Percentiles rank a stretch among this genome's conserved stretches.
phyloP scores from a whole-genome alignment of 2,888 invertebrate genomes.

The Tetranychus piercei region DNA sequence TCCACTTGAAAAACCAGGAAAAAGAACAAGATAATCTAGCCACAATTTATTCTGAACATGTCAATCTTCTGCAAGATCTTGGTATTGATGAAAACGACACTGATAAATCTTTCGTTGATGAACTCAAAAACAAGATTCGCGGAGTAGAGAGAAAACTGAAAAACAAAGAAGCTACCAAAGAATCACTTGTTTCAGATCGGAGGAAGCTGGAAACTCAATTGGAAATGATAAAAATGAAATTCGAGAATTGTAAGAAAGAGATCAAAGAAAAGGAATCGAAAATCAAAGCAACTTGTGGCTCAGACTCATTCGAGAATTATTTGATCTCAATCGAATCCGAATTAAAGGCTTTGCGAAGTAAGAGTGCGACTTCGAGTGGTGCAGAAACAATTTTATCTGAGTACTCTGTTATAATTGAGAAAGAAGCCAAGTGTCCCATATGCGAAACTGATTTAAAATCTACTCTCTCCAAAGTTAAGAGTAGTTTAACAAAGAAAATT shows the following conservation, averaged over 20 bases:
- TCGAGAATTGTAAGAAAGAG: constrained; percentile 31
- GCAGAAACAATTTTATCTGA: background rate
- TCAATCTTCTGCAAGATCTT: background rate
- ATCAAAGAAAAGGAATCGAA: constrained; percentile 33
- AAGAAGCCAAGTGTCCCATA: background rate
- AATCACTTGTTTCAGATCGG: background rate
- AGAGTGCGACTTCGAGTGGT: constrained; percentile 28
- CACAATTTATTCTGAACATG: background rate
- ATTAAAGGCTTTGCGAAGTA: constrained; percentile 28
- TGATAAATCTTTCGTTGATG: constrained; percentile 4
- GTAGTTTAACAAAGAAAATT: background rate
- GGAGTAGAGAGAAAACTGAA: background rate
- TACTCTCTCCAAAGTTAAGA: background rate
- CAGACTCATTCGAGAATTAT: constrained; percentile 7
- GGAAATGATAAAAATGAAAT: constrained; percentile 22
- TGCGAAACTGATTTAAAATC: background rate
- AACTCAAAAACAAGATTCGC: background rate
- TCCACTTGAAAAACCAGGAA: background rate
- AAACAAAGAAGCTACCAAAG: background rate
- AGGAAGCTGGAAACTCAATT: background rate
- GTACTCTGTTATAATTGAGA: background rate
- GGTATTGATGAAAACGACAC: background rate
- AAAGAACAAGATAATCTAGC: background rate
- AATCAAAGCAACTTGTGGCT: constrained; percentile 19
- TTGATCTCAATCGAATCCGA: constrained; percentile 25